These are phyloP conservation scores for Drosophila ogumai DNA, from an alignment of 1,140 invertebrate genomes.

Conservation along the genomic window DNA sequence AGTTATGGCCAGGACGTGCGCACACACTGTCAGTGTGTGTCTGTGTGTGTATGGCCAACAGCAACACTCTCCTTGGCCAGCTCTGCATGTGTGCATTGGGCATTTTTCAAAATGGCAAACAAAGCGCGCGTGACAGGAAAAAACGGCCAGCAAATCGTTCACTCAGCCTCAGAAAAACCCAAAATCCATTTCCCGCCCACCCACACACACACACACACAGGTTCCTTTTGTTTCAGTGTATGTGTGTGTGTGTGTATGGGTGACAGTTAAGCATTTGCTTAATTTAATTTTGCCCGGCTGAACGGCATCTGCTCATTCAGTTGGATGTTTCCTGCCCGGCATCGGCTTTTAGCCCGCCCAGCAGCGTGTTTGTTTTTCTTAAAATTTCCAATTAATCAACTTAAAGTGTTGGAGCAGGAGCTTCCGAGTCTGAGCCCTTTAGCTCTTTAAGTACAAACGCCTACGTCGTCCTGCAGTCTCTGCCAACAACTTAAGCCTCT, in stretches of 20 bases:
- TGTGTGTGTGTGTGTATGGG: conserved; percentile 6
- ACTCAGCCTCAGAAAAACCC: conserved; percentile 49
- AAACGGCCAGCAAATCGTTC: conserved; percentile 59
- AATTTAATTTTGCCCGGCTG: conserved; percentile 54
- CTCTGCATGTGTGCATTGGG: conserved; percentile 42
- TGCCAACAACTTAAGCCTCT: not conserved
- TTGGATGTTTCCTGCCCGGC: not conserved
- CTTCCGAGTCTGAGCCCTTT: conserved; percentile 6
- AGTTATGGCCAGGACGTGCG: conserved; percentile 50
- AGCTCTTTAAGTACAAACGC: conserved; percentile 10
- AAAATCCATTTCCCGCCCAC: conserved; percentile 46
- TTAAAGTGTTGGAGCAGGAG: conserved; percentile 15
- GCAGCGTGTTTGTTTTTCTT: conserved; percentile 45
- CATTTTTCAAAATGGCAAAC: conserved; percentile 65
- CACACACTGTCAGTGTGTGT: not conserved
- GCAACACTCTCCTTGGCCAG: conserved; percentile 12
- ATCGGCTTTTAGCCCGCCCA: not conserved
- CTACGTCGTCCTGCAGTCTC: not conserved
- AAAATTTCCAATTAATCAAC: conserved; percentile 59
- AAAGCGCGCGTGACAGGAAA: conserved; percentile 61
- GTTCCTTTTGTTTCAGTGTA: conserved; percentile 38
- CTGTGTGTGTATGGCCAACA: not conserved
- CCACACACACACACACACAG: conserved; percentile 1
- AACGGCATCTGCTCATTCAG: conserved; percentile 36
- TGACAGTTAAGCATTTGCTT: conserved; percentile 62